phyloP scores from a whole-genome alignment of 2,797 vertebrate genomes.

The Siniperca undulata region DNA sequence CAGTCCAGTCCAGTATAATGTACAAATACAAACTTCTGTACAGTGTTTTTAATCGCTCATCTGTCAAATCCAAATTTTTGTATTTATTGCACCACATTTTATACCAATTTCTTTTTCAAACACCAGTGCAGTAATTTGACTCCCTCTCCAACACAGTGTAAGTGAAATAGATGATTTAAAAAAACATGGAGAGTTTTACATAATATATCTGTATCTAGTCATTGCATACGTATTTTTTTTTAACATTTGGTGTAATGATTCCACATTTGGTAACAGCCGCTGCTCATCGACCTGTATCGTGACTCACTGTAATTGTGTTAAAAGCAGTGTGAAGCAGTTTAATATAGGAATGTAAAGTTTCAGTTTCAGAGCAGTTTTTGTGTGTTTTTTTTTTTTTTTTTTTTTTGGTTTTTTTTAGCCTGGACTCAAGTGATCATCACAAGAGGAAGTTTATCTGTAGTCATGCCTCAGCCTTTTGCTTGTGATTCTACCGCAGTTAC shows the following conservation, averaged over 20 bases:
- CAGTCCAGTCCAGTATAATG: constrained; percentile 78
- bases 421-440: constrained; percentile 39
- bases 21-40: constrained; percentile 81
- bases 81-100: constrained; percentile 84
- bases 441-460: constrained; percentile 42
- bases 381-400: constrained; percentile 19
- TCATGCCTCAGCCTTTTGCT: constrained; percentile 39
- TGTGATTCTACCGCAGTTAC: constrained; percentile 43
- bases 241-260: constrained; percentile 82
- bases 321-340: constrained; percentile 72
- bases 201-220: constrained; percentile 74
- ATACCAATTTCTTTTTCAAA: constrained; percentile 80
- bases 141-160: constrained; percentile 64
- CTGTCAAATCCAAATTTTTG: constrained; percentile 78
- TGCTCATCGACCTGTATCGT: constrained; percentile 73
- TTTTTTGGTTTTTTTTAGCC: constrained; percentile 24
- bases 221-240: constrained; percentile 58
- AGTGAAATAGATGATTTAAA: constrained; percentile 69
- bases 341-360: constrained; percentile 76
- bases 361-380: constrained; percentile 52
- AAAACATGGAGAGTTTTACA: constrained; percentile 67
- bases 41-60: constrained; percentile 86
- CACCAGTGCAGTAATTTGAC: constrained; percentile 80
- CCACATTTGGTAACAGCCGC: constrained; percentile 78
- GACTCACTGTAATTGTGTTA: constrained; percentile 76